phyloP scores from a whole-genome alignment of 2,888 invertebrate species.

The Andrena dorsata region DNA sequence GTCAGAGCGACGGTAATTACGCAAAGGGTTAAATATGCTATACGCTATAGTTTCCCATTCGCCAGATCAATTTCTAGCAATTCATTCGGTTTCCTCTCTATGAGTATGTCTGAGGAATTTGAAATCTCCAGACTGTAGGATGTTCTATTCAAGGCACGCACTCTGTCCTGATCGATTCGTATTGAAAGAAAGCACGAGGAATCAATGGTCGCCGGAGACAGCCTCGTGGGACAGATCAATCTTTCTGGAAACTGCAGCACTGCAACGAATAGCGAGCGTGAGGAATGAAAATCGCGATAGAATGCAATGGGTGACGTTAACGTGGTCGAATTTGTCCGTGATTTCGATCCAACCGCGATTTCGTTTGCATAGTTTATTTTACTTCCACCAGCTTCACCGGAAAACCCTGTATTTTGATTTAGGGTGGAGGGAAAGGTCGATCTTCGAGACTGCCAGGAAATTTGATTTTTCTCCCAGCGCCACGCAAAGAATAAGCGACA shows the following conservation, averaged over 20 bases:
- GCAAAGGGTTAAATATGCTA: no score
- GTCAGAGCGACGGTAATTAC: background rate
- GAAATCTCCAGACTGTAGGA: background rate
- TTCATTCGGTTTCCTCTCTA: background rate
- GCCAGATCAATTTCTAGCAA: no score
- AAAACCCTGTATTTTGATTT: background rate
- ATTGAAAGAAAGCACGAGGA: background rate
- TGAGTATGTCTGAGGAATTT: background rate
- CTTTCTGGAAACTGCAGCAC: background rate
- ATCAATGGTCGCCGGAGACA: conserved; percentile 20
- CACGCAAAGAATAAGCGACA: background rate
- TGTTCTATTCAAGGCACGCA: background rate
- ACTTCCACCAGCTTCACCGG: background rate
- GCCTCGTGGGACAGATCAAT: conserved; percentile 37
- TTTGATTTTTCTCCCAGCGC: background rate
- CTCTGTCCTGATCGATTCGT: background rate
- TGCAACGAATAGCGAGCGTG: background rate
- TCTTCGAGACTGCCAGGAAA: background rate
- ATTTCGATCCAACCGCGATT: background rate
- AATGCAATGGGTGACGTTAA: background rate
- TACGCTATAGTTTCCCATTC: no score
- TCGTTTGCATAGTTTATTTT: background rate
- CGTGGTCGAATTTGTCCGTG: conserved; percentile 12
- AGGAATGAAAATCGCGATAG: conserved; percentile 15
- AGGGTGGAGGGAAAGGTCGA: background rate